phyloP scores from a whole-genome alignment of 2,888 invertebrate species.

The Epistrophella euchroma region DNA sequence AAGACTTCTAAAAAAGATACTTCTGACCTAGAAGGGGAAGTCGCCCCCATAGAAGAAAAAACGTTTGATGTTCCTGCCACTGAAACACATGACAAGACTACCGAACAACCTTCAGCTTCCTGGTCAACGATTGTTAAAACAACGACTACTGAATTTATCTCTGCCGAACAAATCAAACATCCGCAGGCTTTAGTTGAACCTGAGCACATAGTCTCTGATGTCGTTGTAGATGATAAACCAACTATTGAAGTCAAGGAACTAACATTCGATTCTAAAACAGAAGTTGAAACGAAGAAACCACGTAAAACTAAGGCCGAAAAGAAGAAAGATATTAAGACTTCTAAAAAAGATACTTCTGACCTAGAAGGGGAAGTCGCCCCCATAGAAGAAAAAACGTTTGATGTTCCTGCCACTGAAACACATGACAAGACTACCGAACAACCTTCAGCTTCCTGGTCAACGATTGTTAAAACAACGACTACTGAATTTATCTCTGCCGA shows the following conservation, averaged over 20 bases:
- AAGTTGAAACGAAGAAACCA: background rate
- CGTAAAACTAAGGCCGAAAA: background rate
- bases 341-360: background rate
- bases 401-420: background rate
- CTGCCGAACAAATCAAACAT: background rate
- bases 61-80: background rate
- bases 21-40: no score
- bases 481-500: conserved; percentile 77
- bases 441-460: background rate
- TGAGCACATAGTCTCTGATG: background rate
- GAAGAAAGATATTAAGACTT: background rate
- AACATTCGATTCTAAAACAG: no score
- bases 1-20: no score
- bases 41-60: no score
- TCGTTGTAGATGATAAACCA: background rate
- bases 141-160: conserved; percentile 64
- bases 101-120: background rate
- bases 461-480: background rate
- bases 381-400: background rate
- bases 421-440: background rate
- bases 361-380: background rate
- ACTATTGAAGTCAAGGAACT: conserved; percentile 2
- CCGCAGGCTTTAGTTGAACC: background rate
- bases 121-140: conserved; percentile 76
- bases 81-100: background rate